phyloP scores from a whole-genome alignment of 2,888 invertebrate genomes.

The Cerastis rubricosa region DNA sequence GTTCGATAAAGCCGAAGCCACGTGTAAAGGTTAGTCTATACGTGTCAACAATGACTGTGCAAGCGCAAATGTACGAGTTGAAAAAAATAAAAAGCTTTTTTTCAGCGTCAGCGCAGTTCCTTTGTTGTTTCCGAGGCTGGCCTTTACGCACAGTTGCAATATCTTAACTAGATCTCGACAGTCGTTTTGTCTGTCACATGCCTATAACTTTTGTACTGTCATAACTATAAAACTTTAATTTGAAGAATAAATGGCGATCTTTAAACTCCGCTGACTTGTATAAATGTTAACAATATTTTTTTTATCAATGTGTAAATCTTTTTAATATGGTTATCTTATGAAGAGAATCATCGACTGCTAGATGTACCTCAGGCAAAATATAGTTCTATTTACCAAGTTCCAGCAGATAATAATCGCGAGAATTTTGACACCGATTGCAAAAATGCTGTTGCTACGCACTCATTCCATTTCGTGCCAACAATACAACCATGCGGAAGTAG shows the following conservation, averaged over 20 bases:
- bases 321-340: not conserved
- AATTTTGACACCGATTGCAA: conserved; percentile 37
- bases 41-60: conserved; percentile 45
- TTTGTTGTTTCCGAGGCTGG: conserved; percentile 48
- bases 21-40: conserved; percentile 27
- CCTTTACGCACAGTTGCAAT: conserved; percentile 46
- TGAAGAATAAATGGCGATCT: conserved; percentile 15
- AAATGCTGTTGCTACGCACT: conserved; percentile 46
- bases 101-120: conserved; percentile 46
- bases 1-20: conserved; percentile 33
- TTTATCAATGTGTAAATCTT: conserved; percentile 19
- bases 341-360: not conserved
- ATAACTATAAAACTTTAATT: conserved; percentile 27
- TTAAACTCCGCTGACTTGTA: conserved; percentile 5
- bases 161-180: conserved; percentile 61
- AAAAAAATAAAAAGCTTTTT: conserved; percentile 20
- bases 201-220: conserved; percentile 33
- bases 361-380: not conserved
- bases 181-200: conserved; percentile 46
- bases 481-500: conserved; percentile 39
- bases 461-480: conserved; percentile 27
- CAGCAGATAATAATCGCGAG: not conserved
- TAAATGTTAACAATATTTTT: conserved; percentile 18
- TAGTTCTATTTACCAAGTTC: not conserved
- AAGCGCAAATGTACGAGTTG: conserved; percentile 29